Percentiles rank a stretch among this genome's conserved stretches.
These are phyloP conservation scores for Loris lydekkerianus DNA, from an alignment of 2,797 vertebrate species.

Conservation along the genomic window DNA sequence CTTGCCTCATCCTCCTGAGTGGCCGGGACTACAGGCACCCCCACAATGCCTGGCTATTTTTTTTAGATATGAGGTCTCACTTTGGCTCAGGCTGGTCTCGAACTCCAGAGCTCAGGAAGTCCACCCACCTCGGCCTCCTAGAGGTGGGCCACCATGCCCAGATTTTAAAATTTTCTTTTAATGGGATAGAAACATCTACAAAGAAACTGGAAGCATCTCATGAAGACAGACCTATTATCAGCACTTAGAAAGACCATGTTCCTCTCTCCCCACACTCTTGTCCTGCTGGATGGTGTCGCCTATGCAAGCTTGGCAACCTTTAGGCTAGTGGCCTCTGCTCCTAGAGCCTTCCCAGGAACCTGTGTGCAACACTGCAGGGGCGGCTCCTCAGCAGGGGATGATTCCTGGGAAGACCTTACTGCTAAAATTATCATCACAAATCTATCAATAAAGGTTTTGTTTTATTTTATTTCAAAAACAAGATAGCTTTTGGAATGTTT, in stretches of 20 bases:
- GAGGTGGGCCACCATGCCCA: too few species aligned
- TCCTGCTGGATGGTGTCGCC: fast-evolving
- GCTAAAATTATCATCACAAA: not conserved
- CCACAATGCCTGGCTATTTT: too few species aligned
- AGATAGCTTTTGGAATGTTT: not conserved
- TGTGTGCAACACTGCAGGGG: fast-evolving
- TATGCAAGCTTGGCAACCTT: fast-evolving
- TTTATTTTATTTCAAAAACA: not conserved
- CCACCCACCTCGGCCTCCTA: too few species aligned
- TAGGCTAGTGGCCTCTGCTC: fast-evolving
- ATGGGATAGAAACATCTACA: not conserved
- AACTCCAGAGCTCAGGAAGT: too few species aligned
- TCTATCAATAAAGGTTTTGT: not conserved
- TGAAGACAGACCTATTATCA: not conserved
- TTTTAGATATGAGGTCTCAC: too few species aligned
- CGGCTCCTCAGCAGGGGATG: not conserved
- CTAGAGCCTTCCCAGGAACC: not conserved
- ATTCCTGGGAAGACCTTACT: not conserved
- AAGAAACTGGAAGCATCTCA: not conserved
- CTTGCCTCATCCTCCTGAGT: too few species aligned
- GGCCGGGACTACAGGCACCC: too few species aligned
- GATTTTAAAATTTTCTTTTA: not conserved
- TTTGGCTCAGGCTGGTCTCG: too few species aligned
- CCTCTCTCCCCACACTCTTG: not conserved
- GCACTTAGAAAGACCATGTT: not conserved